phyloP scores from a whole-genome alignment of 2,888 invertebrate genomes.

The Caenorhabditis sp. region DNA sequence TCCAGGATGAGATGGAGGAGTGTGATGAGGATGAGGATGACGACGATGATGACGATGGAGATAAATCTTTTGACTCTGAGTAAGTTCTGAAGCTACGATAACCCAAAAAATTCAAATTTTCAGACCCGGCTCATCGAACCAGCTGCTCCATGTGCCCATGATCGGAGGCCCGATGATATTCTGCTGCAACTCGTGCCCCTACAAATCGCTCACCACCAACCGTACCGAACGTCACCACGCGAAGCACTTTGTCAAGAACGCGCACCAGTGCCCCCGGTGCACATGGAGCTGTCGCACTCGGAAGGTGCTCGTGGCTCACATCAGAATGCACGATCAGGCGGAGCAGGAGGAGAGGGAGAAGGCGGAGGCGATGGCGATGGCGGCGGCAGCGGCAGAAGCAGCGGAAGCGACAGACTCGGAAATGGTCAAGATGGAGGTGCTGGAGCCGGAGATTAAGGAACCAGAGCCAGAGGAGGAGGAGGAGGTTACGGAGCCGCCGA shows the following conservation, averaged over 20 bases:
- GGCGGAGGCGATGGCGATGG: neutral
- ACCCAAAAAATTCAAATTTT: neutral
- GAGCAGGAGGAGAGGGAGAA: neutral
- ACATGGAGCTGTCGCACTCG: slow-evolving; percentile 60
- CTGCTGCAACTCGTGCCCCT: slow-evolving; percentile 58
- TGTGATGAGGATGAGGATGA: neutral
- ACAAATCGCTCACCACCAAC: slow-evolving; percentile 35
- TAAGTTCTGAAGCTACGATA: neutral
- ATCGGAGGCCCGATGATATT: neutral
- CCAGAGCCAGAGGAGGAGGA: neutral
- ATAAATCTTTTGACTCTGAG: slow-evolving; percentile 54
- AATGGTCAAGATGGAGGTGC: neutral
- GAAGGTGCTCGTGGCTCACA: slow-evolving; percentile 57
- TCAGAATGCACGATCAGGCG: slow-evolving; percentile 55
- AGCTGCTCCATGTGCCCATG: neutral
- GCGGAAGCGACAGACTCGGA: neutral
- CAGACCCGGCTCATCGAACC: neutral
- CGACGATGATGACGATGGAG: slow-evolving; percentile 13
- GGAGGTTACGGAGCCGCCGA: neutral
- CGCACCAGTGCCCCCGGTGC: slow-evolving; percentile 61
- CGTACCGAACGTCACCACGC: slow-evolving; percentile 42
- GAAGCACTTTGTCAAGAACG: slow-evolving; percentile 40
- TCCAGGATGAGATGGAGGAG: neutral
- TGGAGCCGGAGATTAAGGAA: neutral
- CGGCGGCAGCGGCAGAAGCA: neutral